Base-by-base conservation (phyloP, 2,888 invertebrate species). In the Sminthurides aquaticus region DNA sequence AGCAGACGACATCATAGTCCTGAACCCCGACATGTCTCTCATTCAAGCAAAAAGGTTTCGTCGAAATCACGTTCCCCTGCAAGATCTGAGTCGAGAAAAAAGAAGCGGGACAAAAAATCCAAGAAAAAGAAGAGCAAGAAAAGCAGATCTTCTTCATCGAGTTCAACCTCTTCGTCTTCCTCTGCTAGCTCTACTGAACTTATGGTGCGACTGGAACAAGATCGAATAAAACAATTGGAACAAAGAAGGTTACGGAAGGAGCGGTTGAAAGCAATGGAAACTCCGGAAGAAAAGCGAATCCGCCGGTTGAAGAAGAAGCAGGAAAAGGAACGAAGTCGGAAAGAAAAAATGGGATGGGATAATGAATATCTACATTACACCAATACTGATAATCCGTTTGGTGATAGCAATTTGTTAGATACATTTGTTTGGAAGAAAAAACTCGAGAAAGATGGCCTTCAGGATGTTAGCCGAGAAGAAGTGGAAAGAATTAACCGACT, bases 381-480 rank as follows among this genome's bases (percentile, higher is more conserved):
- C 0, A 96, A 99, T 79, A 90, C 91, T 60, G 97, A 99, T 79
- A 99, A 99, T 81, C 99, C 99, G 0, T 99, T 98, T 79, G 98
- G 98, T 0, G 99, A 99, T 82, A 91, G 91, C 0, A 93, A 94
- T 75, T 84, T 99, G 49, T 84, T 96, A 3, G 89, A 96, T 34
- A 91, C 94, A 0, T 99, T 99, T 80, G 91, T 96, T 0, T 99
- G 99, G 99, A 84, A 84, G 25, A 98, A 98, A 79, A 99, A 99
- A 78, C 81, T 97, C 57, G 89, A 95, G 65, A 91, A 93, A 76
- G 94, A 97, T 77, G 99, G 98, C 0, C 81, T 93, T 1, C 85
- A 86, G 58, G 86, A 87, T 66, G 86, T 89, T 0, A 86, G 86
- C 22, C 82, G 84, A 20, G 89, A 91, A 74, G 89, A 93, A 73